A percentile compares a stretch with the other conserved stretches of the same genome.
Evolutionary conservation across 1,140 invertebrate species (phyloP).

Genomic region (Anastrepha obliqua): DNA sequence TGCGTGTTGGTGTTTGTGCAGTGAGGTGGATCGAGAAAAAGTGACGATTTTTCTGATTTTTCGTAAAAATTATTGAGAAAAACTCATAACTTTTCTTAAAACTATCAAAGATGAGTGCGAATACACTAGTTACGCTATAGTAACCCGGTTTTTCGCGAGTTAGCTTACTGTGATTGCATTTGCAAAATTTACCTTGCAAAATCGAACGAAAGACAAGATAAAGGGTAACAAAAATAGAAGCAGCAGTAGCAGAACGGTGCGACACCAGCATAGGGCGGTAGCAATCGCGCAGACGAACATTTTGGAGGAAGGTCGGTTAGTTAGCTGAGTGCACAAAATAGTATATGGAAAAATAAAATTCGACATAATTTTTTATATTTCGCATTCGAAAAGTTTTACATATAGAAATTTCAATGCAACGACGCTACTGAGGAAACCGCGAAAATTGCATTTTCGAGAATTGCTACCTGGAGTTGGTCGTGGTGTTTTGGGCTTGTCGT

Average conservation of each 20-base stretch:
- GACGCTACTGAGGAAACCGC: constrained; percentile 22
- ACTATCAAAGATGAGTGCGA: not conserved
- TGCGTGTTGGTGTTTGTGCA: constrained; percentile 44
- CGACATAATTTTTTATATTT: constrained; percentile 4
- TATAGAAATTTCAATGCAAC: constrained; percentile 48
- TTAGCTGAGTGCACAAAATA: constrained; percentile 20
- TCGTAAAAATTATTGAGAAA: constrained; percentile 24
- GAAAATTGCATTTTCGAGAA: constrained; percentile 73
- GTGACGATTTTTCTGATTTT: not conserved
- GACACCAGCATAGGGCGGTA: constrained; percentile 9
- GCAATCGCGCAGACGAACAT: constrained; percentile 9
- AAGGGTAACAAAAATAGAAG: constrained; percentile 31
- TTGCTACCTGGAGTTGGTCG: constrained; percentile 67
- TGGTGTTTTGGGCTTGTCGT: constrained; percentile 68
- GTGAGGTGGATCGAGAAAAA: constrained; percentile 49
- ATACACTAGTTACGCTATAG: not conserved
- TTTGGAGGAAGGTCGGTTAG: constrained; percentile 18
- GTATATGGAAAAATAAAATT: constrained; percentile 8
- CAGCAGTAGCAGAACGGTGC: constrained; percentile 31
- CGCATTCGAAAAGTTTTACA: not conserved
- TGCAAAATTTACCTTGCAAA: constrained; percentile 31
- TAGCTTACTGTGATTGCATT: not conserved
- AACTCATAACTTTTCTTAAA: not conserved
- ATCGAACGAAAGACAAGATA: constrained; percentile 4
- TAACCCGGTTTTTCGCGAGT: not conserved